These are phyloP conservation scores for Geodia barretti DNA, from an alignment of 37 sponge, comb jelly and placozoan genomes.

Conservation along the genomic window DNA sequence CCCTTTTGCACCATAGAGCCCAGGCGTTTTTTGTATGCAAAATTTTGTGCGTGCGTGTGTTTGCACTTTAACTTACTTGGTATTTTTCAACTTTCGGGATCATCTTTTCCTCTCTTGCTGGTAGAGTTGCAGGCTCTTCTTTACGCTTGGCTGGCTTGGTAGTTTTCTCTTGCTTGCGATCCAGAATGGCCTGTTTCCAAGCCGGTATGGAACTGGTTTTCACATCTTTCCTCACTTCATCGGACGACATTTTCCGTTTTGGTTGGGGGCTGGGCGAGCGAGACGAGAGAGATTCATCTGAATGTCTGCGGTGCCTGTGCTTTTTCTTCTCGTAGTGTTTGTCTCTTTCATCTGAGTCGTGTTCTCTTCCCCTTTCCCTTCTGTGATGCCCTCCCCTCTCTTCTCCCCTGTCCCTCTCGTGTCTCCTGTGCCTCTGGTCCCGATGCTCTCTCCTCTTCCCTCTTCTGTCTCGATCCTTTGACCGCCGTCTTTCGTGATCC, in stretches of 20 bases:
- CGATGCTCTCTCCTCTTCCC: not conserved
- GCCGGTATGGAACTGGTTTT: constrained; percentile 41
- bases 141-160: not conserved
- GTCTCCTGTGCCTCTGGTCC: not conserved
- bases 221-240: too few relatives aligned
- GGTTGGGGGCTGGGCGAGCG: not conserved
- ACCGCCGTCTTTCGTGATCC: constrained; percentile 3
- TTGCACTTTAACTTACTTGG: not conserved
- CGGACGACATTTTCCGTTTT: not conserved
- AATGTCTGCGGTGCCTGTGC: not conserved
- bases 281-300: not conserved
- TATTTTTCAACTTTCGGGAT: not conserved
- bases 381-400: not conserved
- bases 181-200: constrained; percentile 71
- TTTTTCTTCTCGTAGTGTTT: not conserved
- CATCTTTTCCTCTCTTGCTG: not conserved
- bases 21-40: too few relatives aligned
- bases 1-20: too few relatives aligned
- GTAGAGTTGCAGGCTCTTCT: not conserved
- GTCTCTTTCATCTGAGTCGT: not conserved
- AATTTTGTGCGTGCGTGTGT: not conserved
- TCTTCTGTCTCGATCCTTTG: not conserved
- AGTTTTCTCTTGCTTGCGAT: constrained; percentile 41
- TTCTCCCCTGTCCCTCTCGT: not conserved
- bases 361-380: not conserved